Conservation (phyloP, 2,888 invertebrate genomes). For the Adelphocoris suturalis region DNA sequence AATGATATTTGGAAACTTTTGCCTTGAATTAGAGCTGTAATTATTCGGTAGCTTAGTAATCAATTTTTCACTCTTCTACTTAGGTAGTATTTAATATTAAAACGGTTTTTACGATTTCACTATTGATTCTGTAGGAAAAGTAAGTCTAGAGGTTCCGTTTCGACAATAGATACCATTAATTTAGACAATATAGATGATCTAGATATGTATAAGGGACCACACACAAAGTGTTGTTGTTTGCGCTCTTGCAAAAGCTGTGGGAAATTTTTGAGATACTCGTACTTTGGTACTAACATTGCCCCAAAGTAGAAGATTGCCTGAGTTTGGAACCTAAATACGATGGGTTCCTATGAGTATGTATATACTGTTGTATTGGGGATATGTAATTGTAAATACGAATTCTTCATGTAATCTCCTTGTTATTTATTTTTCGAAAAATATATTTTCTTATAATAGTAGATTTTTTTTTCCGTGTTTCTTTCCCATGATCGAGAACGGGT, state of each 20-base stretch:
- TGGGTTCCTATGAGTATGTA: not conserved
- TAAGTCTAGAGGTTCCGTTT: conserved; percentile 57
- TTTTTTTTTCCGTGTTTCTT: not conserved
- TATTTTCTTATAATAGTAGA: conserved; percentile 33
- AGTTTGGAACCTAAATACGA: not conserved
- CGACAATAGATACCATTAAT: conserved; percentile 36
- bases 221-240: not conserved
- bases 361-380: not conserved
- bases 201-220: conserved; percentile 43
- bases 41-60: not conserved
- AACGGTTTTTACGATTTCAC: not conserved
- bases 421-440: conserved; percentile 61
- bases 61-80: not conserved
- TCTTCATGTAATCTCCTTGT: conserved; percentile 12
- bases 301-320: not conserved
- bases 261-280: not conserved
- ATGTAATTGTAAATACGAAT: not conserved
- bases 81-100: not conserved
- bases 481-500: not conserved
- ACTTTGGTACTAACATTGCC: conserved; percentile 25
- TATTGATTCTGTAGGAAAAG: not conserved
- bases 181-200: conserved; percentile 48
- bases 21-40: conserved; percentile 56
- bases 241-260: not conserved
- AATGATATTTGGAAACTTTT: conserved; percentile 29